phyloP scores from a whole-genome alignment of 2,888 invertebrate species.

The Synergus itoensis region DNA sequence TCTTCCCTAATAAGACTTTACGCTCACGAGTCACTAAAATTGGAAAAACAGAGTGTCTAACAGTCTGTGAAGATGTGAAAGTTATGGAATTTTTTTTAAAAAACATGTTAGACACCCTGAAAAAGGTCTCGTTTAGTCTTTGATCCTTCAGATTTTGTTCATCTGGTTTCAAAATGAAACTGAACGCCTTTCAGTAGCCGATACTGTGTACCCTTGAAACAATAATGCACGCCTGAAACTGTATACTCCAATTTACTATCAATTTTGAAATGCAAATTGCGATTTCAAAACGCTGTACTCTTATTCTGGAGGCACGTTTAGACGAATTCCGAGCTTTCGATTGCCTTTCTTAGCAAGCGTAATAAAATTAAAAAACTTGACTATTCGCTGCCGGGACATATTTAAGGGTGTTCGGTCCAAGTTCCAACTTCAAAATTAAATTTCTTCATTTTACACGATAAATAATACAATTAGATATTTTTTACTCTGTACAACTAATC shows the following conservation, averaged over 20 bases:
- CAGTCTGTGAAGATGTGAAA: too few relatives aligned
- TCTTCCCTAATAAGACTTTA: background rate
- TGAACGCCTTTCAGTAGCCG: background rate
- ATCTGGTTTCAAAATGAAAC: constrained; percentile 4
- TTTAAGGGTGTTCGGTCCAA: too few relatives aligned
- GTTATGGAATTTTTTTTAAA: too few relatives aligned
- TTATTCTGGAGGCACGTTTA: too few relatives aligned
- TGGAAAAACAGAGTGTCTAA: background rate
- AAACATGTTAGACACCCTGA: too few relatives aligned
- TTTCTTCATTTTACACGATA: too few relatives aligned
- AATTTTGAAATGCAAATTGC: constrained; percentile 14
- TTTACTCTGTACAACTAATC: too few relatives aligned
- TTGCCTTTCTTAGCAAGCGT: background rate
- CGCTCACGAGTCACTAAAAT: background rate
- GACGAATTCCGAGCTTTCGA: too few relatives aligned
- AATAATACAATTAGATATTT: too few relatives aligned
- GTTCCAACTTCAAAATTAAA: too few relatives aligned
- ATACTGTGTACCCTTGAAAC: background rate
- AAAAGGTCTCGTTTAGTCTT: background rate
- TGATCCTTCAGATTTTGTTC: background rate
- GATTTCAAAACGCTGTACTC: too few relatives aligned
- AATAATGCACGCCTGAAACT: background rate
- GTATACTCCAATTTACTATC: background rate
- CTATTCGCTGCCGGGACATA: too few relatives aligned
- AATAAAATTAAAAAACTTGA: constrained; percentile 1